Conservation (phyloP, 2,888 invertebrate species). For the Trachelus stipa region DNA sequence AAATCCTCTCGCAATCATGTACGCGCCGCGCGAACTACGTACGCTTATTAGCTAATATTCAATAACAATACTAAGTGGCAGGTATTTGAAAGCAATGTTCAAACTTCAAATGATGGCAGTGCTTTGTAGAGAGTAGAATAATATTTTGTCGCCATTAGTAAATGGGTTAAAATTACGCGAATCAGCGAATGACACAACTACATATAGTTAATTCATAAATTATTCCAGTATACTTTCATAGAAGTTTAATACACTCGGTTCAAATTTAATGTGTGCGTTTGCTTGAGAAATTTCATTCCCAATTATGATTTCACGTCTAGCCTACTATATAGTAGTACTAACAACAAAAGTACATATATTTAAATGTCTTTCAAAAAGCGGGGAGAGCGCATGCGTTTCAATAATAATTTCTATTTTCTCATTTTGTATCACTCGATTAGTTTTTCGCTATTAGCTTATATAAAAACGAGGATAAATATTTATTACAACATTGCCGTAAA, state of each 20-base stretch:
- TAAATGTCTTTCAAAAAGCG: not conserved
- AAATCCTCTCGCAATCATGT: not conserved
- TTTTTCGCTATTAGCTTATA: not conserved
- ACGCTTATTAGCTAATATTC: constrained; percentile 1
- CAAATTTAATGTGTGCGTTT: not conserved
- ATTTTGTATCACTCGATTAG: not conserved
- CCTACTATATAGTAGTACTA: not conserved
- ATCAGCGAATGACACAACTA: not conserved
- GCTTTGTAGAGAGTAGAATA: constrained; percentile 55
- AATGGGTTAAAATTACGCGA: constrained; percentile 5
- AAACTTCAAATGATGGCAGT: constrained; percentile 59
- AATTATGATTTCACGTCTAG: not conserved
- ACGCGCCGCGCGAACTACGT: not conserved
- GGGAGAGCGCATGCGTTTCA: not conserved
- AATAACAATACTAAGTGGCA: constrained; percentile 34
- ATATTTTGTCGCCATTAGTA: constrained; percentile 54
- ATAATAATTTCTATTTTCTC: not conserved
- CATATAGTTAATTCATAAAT: not conserved
- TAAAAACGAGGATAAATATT: no score
- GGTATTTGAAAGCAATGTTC: constrained; percentile 49
- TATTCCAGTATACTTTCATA: not conserved
- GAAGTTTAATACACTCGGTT: not conserved
- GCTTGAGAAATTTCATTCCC: not conserved
- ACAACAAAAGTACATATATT: not conserved
- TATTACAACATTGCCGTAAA: no score